Evolutionary conservation across 2,113 vertebrate species (phyloP), one percentile per base, ranked within the genome.

Genomic region (Petrocephalus zakoni): DNA sequence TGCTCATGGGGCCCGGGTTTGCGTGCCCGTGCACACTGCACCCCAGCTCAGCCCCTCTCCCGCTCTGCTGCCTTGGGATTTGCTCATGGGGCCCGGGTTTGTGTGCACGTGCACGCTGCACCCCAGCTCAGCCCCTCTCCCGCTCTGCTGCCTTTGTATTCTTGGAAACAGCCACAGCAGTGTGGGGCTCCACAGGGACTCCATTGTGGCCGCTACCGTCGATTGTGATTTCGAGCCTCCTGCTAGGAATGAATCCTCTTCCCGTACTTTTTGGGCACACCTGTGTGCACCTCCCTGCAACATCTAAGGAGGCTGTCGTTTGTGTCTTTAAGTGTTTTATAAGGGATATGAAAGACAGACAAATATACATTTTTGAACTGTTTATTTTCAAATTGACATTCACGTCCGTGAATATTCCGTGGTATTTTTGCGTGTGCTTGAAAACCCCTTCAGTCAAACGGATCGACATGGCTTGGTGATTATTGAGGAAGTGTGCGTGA

Each of bases 321-420:
- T 15, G 5, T 8, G 34, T 42, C 72, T 19, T 42, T 42, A 78
- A 90, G 91, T 90, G 72, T 94, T 95, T 94, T 94, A 90, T 91
- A 93, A 91, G 89, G 88, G 37, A 6, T 19, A 8, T 13, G 17
- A 78, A 17, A 7, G 34, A 78, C 34, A 75, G 68, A 42, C 68
- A 42, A 19, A 72, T 17, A 75, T 75, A 78, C 25, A 78, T 42
- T 78, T 78, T 78, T 78, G 34, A 78, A 42, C 17, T 21, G 72
- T 78, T 78, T 78, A 78, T 78, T 78, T 42, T 78, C 34, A 78
- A 42, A 78, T 19, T 42, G 29, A 6, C 34, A 42, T 78, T 68
- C 34, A 5, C 34, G 2, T 53, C 1, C 37, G 29, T 55, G 8
- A n/a, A n/a, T 75, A 11, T 78, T 42, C 2, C 34, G 13, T 52